Base-by-base conservation (phyloP, 1,140 invertebrate species). In the Pygmarrhopalites habei region DNA sequence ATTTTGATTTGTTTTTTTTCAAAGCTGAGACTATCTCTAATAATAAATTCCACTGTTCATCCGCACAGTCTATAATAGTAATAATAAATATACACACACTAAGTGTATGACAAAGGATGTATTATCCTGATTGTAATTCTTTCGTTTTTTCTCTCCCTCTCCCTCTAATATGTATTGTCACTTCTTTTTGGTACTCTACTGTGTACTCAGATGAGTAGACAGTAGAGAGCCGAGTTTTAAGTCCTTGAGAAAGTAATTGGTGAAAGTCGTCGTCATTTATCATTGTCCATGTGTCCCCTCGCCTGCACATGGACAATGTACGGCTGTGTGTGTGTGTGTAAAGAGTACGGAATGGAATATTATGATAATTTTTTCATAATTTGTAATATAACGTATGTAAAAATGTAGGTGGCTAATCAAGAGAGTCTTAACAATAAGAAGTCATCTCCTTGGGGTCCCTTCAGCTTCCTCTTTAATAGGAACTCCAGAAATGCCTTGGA, bases 401-500 rank as follows among this genome's bases (percentile, higher is more conserved):
- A 39, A 7, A 10, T 39, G 17, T 39, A 67, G 65, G 43, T 51
- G 35, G 19, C 65, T 46, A 44, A 51, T 29, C 60, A 67, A 57
- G 57, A 67, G 25, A 46, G 60, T 73, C 64, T 76, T 73, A 77
- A 77, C 75, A 72, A 76, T 72, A 77, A 77, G 75, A 72, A 17
- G 15, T 21, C 15, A 21, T 7, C 67, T 58, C 72, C 75, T 28
- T 84, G 81, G 82, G 78, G 78, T 23, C 78, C 77, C 5, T 71
- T 82, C n/a, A 77, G 77, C 0, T 77, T 77, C 15, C 72, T 79
- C 1, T 70, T 72, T 7, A 81, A 82, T 15, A 25, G 25, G 23
- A 29, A 29, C 15, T 83, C 82, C 63, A 76, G 77, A 55, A 77
- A 77, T 64, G 81, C 82, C 10, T 73, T 83, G 63, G 86, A 87